Evolutionary conservation across 2,113 vertebrate genomes (phyloP), one percentile per base, ranked within the genome.

Genomic region (Dolichallabes microphthalmus): DNA sequence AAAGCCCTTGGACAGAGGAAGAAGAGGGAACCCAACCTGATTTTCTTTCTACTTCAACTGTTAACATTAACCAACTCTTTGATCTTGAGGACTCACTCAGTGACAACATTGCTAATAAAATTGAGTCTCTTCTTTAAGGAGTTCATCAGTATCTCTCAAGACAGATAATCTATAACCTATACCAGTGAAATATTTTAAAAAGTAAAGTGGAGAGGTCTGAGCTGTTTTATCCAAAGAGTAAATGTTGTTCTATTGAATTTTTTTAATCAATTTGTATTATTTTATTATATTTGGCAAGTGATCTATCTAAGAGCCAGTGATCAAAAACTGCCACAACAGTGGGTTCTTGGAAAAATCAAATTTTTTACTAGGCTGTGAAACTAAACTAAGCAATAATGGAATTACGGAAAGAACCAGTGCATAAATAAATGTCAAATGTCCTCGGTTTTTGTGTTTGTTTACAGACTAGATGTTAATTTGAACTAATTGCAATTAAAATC

Each of bases 1-100:
- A 98, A 91, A 94, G 94, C 22, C 95, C 96, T 53, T 99, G 98
- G 97, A 94, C 95, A 1, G 98, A 96, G 91, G 97, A 96, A 0
- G 97, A 97, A 87, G 94, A 92, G 0, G 92, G 91, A 53, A 82
- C n/a, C 76, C 91, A 89, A 25, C 88, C 27, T 0, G 95, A 96
- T 84, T 96, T 94, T 91, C 95, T 97, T 57, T 94, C 95, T 27
- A 91, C 88, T 88, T 92, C 95, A 2, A 82, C 91, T 0, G 89
- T 95, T 89, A 96, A 91, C 89, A 86, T 97, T 39, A 95, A 97
- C 61, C 95, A 96, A 86, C 92, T 98, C 79, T 96, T 97, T 88
- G 95, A 96, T 87, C 93, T 96, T 22, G 95, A 90, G 0, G 94
- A 95, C 15, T 79, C 94, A 0, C 86, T 94, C 5, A 87, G 84